These are phyloP conservation scores for Ceratina calcarata DNA, from an alignment of 1,140 invertebrate species.

Conservation along the genomic window DNA sequence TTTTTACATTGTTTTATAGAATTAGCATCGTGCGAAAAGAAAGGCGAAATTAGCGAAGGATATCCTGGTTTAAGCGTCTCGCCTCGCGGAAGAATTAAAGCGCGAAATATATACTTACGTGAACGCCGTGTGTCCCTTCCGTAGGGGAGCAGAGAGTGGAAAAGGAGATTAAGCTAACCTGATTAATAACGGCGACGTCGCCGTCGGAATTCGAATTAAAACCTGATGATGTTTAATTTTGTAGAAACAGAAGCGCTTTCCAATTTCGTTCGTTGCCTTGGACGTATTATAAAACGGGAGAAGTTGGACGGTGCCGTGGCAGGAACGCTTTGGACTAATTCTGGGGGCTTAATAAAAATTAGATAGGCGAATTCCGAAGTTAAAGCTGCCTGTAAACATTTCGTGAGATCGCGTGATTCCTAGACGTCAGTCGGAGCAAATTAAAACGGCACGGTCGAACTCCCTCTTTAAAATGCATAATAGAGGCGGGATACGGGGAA, in stretches of 20 bases:
- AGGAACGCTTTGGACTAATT: background rate
- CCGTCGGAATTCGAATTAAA: slow-evolving; percentile 12
- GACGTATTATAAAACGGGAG: background rate
- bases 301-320: background rate
- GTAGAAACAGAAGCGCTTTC: background rate
- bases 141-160: no score
- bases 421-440: background rate
- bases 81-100: background rate
- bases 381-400: background rate
- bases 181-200: slow-evolving; percentile 2
- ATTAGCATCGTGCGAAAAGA: no score
- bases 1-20: no score
- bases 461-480: background rate
- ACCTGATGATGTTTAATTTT: background rate
- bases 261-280: slow-evolving; percentile 1
- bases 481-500: background rate
- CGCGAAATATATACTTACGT: no score
- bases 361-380: background rate
- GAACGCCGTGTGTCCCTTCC: no score
- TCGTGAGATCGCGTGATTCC: background rate
- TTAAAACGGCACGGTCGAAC: background rate
- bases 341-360: background rate
- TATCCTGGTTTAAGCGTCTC: background rate
- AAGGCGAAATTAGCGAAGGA: no score
- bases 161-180: background rate